These are phyloP conservation scores for Prunella strophiata DNA, from an alignment of 2,797 vertebrate species.

Conservation along the genomic window DNA sequence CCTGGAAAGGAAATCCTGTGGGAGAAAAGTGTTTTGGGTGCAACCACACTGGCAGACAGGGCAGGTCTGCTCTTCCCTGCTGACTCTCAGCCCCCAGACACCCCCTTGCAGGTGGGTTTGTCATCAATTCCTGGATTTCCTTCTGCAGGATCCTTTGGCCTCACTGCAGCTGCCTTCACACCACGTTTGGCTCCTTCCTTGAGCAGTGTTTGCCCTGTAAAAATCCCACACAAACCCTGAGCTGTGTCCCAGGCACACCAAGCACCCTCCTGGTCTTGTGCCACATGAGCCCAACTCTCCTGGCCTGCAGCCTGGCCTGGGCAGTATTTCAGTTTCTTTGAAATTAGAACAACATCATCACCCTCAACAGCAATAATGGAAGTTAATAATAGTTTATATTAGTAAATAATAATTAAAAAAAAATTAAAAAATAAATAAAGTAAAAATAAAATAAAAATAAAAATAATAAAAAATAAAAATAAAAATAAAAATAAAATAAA, in stretches of 20 bases:
- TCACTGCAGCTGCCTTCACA: not conserved
- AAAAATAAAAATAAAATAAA: too few species aligned
- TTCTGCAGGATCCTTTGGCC: not conserved
- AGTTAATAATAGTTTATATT: too few species aligned
- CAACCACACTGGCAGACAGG: not conserved
- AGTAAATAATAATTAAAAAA: not conserved
- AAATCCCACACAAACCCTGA: not conserved
- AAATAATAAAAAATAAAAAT: too few species aligned
- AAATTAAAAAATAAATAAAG: too few species aligned
- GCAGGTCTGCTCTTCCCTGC: not conserved
- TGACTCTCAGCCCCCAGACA: not conserved
- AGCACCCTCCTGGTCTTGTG: not conserved
- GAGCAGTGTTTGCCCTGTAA: fast-evolving
- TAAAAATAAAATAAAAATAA: too few species aligned
- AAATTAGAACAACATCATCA: not conserved
- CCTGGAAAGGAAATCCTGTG: not conserved
- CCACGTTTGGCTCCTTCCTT: not conserved
- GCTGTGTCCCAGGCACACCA: fast-evolving
- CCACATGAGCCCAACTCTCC: fast-evolving
- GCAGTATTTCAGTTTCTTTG: not conserved
- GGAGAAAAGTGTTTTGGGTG: not conserved
- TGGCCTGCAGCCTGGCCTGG: not conserved
- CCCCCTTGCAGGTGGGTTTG: fast-evolving
- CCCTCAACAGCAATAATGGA: not conserved
- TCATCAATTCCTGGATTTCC: not conserved